A percentile compares a stretch with the other conserved stretches of the same genome.
These are phyloP conservation scores for Macropus fuliginosus DNA, from an alignment of 2,797 vertebrate genomes.

Conservation along the genomic window DNA sequence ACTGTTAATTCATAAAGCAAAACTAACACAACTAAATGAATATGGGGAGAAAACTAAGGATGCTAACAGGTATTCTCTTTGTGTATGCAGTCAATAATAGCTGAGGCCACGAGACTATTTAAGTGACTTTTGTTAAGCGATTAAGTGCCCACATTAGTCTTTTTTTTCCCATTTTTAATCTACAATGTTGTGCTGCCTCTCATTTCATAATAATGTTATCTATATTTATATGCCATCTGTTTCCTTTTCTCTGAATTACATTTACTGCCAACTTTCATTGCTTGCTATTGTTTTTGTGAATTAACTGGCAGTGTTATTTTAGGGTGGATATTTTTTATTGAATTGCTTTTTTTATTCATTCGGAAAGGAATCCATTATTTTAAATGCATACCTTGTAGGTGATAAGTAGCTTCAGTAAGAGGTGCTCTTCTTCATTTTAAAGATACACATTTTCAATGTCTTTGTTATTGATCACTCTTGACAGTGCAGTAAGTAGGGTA, in stretches of 20 bases:
- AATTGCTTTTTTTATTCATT: neutral
- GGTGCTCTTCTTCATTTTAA: neutral
- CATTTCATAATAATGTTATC: neutral
- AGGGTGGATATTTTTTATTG: neutral
- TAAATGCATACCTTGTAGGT: neutral
- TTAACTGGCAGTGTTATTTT: neutral
- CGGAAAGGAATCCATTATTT: neutral
- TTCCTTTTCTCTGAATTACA: neutral
- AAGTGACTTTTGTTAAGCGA: constrained; percentile 26
- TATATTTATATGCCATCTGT: neutral
- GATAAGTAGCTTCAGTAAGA: neutral
- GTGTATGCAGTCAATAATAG: neutral
- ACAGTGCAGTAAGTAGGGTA: neutral
- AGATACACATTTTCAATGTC: neutral
- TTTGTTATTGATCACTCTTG: neutral
- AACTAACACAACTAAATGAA: constrained; percentile 50
- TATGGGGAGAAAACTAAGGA: neutral
- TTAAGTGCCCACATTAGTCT: constrained; percentile 4
- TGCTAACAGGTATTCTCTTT: constrained; percentile 22
- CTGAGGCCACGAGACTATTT: constrained; percentile 24
- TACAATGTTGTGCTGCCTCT: neutral
- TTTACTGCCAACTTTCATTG: neutral
- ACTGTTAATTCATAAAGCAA: constrained; percentile 25
- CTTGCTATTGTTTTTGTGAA: neutral
- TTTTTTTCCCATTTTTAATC: constrained; percentile 23